These are phyloP conservation scores for Cataglyphis albicans DNA, from an alignment of 2,888 invertebrate genomes.

Conservation along the genomic window DNA sequence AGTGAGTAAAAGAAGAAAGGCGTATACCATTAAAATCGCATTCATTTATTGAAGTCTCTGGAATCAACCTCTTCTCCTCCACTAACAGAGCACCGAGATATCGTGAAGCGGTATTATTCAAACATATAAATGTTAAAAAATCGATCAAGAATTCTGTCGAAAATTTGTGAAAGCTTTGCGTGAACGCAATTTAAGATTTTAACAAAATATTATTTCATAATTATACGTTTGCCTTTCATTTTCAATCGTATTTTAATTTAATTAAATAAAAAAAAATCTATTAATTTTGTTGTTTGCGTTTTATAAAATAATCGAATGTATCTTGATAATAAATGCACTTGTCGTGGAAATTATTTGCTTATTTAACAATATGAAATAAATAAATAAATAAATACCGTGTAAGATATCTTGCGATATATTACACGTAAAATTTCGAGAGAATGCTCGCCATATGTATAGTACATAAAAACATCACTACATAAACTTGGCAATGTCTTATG, in stretches of 20 bases:
- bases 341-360: background rate
- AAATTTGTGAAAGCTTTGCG: background rate
- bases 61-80: constrained; percentile 38
- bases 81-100: constrained; percentile 10
- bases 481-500: background rate
- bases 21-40: constrained; percentile 68
- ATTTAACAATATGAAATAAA: background rate
- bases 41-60: constrained; percentile 67
- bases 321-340: background rate
- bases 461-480: background rate
- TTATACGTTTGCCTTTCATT: background rate
- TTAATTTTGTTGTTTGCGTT: background rate
- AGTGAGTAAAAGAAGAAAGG: constrained; percentile 34
- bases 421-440: too few relatives aligned
- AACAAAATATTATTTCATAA: background rate
- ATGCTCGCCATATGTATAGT: background rate
- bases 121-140: constrained; percentile 3
- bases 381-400: constrained; percentile 27
- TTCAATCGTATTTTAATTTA: background rate
- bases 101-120: constrained; percentile 8
- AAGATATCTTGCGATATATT: background rate
- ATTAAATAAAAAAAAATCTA: background rate
- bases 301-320: background rate
- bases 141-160: background rate
- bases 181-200: constrained; percentile 6